phyloP scores from a whole-genome alignment of 2,797 vertebrate species.

The Peromyscus aztecus region DNA sequence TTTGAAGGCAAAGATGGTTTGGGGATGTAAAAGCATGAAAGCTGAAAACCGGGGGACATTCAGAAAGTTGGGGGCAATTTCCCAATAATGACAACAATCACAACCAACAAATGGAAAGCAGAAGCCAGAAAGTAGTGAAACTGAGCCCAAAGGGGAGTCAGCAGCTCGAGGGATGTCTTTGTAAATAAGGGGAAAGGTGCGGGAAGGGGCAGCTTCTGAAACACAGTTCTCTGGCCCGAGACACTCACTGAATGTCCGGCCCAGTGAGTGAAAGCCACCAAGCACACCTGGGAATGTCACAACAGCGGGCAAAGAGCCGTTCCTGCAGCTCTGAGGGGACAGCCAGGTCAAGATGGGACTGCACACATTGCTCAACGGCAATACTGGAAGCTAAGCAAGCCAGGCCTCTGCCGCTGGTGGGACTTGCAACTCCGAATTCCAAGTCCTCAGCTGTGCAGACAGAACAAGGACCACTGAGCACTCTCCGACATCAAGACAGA shows the following conservation, averaged over 20 bases:
- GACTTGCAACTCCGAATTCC: background rate
- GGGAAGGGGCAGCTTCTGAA: background rate
- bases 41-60: background rate
- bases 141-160: background rate
- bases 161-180: background rate
- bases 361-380: background rate
- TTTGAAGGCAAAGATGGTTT: conserved; percentile 52
- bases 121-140: background rate
- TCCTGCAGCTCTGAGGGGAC: background rate
- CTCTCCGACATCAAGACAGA: background rate
- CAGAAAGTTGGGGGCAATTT: background rate
- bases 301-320: background rate
- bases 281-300: background rate
- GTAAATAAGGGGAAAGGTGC: background rate
- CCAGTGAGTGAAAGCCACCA: background rate
- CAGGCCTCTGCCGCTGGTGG: background rate
- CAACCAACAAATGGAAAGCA: background rate
- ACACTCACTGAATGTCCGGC: background rate
- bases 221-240: background rate
- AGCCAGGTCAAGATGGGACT: background rate
- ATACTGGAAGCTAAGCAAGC: background rate
- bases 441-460: background rate
- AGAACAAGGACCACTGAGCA: background rate
- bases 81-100: background rate
- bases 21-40: conserved; percentile 29